Percentiles rank a stretch among this genome's conserved stretches.
Conservation (phyloP, 2,797 vertebrate genomes). For the Benthosema pterotum region DNA sequence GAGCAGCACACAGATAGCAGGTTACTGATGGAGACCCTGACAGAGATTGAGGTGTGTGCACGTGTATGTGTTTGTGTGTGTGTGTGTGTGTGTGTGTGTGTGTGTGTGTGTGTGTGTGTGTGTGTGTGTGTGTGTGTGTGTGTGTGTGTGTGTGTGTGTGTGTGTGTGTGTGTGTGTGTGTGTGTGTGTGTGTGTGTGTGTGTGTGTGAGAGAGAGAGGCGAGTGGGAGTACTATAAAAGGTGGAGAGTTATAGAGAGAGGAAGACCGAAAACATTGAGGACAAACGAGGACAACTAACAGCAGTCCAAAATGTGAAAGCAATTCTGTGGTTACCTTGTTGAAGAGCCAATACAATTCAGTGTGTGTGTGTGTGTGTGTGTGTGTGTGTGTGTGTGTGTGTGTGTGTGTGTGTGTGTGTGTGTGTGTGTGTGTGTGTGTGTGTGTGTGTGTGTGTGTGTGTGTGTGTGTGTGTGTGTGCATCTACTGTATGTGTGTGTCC, state of each 20-base stretch:
- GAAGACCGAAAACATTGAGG: no score
- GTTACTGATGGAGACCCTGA: no score
- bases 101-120: not conserved
- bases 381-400: not conserved
- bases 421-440: not conserved
- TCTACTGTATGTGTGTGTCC: no score
- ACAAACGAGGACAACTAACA: no score
- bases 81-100: not conserved
- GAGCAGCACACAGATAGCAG: no score
- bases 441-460: not conserved
- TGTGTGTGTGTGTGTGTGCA: constrained; percentile 7
- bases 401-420: not conserved
- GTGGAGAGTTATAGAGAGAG: no score
- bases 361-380: not conserved
- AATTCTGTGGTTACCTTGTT: no score
- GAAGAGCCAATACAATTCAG: no score
- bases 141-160: not conserved
- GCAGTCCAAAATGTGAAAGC: no score
- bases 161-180: not conserved
- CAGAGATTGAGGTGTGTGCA: not conserved
- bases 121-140: not conserved
- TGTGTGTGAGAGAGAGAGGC: not conserved
- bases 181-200: not conserved
- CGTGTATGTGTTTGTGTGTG: not conserved
- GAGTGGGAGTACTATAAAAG: no score